Base-by-base conservation (phyloP, 2,888 invertebrate species). In the Linnaemya tessellans region DNA sequence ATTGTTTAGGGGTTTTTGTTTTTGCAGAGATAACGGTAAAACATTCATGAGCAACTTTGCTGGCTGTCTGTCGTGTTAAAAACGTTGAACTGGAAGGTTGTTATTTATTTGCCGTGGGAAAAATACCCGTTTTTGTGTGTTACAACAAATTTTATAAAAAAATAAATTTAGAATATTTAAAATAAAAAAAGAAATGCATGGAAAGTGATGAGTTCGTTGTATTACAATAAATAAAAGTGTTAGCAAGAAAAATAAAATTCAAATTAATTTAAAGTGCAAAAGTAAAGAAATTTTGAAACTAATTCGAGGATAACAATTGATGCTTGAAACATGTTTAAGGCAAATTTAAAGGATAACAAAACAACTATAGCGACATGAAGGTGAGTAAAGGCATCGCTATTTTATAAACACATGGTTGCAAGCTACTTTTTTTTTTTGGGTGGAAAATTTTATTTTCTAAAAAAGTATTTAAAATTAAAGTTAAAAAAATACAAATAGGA, bases 31-130 rank as follows among this genome's bases (percentile, higher is more conserved):
- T 83, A 73, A 83, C 77, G 77, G 82, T 78, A 54, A 71, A 74
- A 73, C n/a, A 67, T 51, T 78, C 22, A 43, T 83, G 20, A 58
- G 65, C 20, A 30, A 65, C 71, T 64, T 30, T 41, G 22, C 78
- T 73, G 60, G n/a, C 25, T 62, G 84, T 64, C 81, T 80, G 70
- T 71, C 60, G 71, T 46, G 15, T 75, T 74, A 9, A 49, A 80
- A 80, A 75, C 77, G 84, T 80, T 84, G 80, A 86, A 80, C 75
- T 70, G 68, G 38, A 80, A 62, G 84, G 78, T 86, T 80, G 86
- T 38, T 65, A 49, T 71, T 41, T 35, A 18, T 22, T 13, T 11
- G 15, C 49, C 54, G 8, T 18, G n/a, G 18, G 3, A n/a, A 30
- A 58, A 46, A 68, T 11, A 30, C 4, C 9, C 7, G 11, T 15